Conservation (phyloP, 2,888 invertebrate species). For the Xylota segnis region DNA sequence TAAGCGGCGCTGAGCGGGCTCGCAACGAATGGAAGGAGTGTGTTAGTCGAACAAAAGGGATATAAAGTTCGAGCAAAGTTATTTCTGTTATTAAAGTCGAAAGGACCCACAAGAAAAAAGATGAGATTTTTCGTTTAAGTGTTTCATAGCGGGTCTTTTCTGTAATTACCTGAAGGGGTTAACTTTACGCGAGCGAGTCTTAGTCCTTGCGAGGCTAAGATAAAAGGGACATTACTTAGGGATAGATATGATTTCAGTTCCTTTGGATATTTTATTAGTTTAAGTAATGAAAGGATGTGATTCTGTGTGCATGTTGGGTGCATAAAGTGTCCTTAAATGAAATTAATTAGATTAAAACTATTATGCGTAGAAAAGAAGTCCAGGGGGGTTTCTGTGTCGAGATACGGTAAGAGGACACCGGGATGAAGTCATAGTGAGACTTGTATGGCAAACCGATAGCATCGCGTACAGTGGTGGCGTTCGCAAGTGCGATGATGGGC, state of each 20-base stretch:
- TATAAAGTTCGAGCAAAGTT: conserved; percentile 42
- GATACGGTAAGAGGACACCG: no score
- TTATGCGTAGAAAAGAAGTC: background rate
- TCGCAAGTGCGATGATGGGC: no score
- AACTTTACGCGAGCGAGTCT: background rate
- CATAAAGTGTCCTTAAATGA: background rate
- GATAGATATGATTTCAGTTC: conserved; percentile 1
- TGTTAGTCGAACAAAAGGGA: conserved; percentile 13
- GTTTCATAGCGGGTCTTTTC: conserved; percentile 21
- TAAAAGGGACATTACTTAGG: background rate
- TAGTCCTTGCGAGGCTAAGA: background rate
- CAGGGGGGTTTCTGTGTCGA: background rate
- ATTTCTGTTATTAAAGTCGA: conserved; percentile 38
- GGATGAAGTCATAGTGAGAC: no score
- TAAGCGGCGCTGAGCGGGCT: background rate
- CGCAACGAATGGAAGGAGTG: background rate
- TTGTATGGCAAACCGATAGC: no score
- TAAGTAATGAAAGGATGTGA: background rate
- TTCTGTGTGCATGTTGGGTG: background rate
- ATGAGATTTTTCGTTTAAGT: conserved; percentile 30
- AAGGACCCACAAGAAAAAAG: background rate
- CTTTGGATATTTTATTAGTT: conserved; percentile 6
- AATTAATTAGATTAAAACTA: background rate
- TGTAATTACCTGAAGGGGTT: conserved; percentile 36
- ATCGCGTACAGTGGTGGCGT: no score